Conservation (phyloP, 2,888 invertebrate genomes). For the Alentia gelatinosa region DNA sequence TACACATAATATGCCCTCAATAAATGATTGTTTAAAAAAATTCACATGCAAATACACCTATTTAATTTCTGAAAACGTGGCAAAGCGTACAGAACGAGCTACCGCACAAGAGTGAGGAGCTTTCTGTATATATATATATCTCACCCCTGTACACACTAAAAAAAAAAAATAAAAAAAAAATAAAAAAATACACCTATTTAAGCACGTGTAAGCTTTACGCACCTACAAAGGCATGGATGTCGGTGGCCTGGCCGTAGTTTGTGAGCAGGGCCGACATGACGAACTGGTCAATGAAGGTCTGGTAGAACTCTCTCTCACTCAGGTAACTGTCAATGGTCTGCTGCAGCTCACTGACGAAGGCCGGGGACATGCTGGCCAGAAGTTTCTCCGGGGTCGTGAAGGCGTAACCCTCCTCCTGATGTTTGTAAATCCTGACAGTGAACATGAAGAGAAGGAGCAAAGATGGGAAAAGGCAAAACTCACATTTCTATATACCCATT, state of each 20-base stretch:
- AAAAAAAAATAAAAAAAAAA: neutral
- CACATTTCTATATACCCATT: no score
- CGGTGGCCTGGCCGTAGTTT: slow-evolving; percentile 85
- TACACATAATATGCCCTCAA: no score
- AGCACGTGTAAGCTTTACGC: slow-evolving; percentile 67
- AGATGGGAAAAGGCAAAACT: no score
- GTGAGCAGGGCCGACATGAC: slow-evolving; percentile 83
- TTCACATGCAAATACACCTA: no score
- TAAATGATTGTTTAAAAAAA: no score
- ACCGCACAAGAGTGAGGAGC: no score
- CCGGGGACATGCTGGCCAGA: slow-evolving; percentile 82
- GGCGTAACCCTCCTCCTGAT: slow-evolving; percentile 82
- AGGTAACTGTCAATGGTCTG: slow-evolving; percentile 74
- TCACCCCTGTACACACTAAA: no score
- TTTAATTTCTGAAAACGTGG: no score
- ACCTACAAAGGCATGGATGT: slow-evolving; percentile 84
- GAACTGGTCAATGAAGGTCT: slow-evolving; percentile 83
- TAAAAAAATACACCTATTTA: neutral
- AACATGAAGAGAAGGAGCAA: no score
- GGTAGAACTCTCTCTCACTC: slow-evolving; percentile 80
- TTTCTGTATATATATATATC: no score
- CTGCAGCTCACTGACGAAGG: slow-evolving; percentile 82
- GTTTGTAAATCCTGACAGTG: slow-evolving; percentile 84
- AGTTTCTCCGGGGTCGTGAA: slow-evolving; percentile 83
- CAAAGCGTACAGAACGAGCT: no score